Evolutionary conservation across 2,797 vertebrate species (phyloP).

Genomic region (Brachymystax lenok): DNA sequence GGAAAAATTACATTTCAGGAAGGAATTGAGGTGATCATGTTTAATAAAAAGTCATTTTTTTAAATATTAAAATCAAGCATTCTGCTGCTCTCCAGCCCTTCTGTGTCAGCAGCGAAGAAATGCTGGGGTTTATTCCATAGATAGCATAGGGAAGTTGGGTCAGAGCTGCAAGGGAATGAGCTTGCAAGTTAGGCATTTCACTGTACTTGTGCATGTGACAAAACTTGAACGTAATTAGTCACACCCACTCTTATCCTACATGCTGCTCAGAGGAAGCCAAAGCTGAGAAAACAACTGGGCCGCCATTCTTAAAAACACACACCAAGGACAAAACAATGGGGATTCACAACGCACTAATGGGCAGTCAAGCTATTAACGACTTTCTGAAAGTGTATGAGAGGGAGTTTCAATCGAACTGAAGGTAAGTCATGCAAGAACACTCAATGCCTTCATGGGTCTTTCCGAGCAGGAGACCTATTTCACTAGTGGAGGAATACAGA

Average conservation of each 20-base stretch:
- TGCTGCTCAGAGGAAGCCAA: background rate
- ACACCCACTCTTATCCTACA: constrained; percentile 34
- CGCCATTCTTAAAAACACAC: background rate
- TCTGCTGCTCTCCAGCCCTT: background rate
- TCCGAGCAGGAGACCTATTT: background rate
- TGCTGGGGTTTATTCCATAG: constrained; percentile 4
- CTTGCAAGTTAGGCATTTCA: too few species aligned
- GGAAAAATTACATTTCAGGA: constrained; percentile 14
- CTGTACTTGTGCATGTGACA: too few species aligned
- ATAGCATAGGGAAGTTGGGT: constrained; percentile 22
- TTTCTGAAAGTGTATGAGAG: background rate
- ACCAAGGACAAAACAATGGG: background rate
- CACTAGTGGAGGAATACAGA: background rate
- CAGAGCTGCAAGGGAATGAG: constrained; percentile 13
- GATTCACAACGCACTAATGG: background rate
- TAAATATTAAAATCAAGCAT: constrained; percentile 2
- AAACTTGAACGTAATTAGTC: constrained; percentile 33
- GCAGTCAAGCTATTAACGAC: background rate
- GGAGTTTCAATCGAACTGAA: background rate
- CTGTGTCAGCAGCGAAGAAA: constrained; percentile 18
- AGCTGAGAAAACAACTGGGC: constrained; percentile 10
- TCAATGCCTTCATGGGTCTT: background rate
- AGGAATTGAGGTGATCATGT: constrained; percentile 32
- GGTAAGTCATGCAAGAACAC: background rate
- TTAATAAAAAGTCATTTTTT: constrained; percentile 8